Conservation (phyloP, 2,888 invertebrate genomes). For the Andrena bicolor region DNA sequence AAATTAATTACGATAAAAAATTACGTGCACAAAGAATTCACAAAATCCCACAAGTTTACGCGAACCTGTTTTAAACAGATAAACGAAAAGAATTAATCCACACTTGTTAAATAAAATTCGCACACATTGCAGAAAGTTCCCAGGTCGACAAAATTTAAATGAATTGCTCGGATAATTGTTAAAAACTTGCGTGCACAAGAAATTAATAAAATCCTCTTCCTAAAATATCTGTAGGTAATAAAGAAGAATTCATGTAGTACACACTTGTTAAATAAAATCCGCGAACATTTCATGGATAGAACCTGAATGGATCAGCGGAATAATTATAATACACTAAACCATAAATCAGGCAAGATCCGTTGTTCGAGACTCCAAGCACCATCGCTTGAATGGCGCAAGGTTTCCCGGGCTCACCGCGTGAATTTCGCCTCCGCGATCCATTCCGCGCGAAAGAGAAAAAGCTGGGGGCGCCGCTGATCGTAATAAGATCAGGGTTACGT, state of each 20-base stretch:
- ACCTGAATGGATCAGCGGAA: background rate
- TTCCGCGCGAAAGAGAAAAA: background rate
- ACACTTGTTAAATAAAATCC: background rate
- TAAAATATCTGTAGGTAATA: too few species aligned
- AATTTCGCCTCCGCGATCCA: constrained; percentile 32
- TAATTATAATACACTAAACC: constrained; percentile 26
- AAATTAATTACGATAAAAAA: too few species aligned
- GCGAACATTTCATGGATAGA: background rate
- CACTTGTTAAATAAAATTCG: too few species aligned
- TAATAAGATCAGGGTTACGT: constrained; percentile 63
- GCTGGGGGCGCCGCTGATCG: constrained; percentile 27
- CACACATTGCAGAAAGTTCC: too few species aligned
- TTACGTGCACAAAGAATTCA: too few species aligned
- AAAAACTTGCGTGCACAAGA: too few species aligned
- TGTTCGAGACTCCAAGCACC: constrained; percentile 1
- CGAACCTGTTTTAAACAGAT: too few species aligned
- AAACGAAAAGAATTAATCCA: too few species aligned
- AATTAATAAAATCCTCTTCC: too few species aligned
- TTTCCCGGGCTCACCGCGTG: constrained; percentile 6
- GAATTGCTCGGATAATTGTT: too few species aligned
- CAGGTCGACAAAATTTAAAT: too few species aligned
- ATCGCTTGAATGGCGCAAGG: constrained; percentile 3
- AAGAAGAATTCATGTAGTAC: background rate
- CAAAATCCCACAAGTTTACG: too few species aligned
- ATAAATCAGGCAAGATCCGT: constrained; percentile 2